Conservation (phyloP, 2,113 vertebrate species). For the Gymnarchus niloticus region DNA sequence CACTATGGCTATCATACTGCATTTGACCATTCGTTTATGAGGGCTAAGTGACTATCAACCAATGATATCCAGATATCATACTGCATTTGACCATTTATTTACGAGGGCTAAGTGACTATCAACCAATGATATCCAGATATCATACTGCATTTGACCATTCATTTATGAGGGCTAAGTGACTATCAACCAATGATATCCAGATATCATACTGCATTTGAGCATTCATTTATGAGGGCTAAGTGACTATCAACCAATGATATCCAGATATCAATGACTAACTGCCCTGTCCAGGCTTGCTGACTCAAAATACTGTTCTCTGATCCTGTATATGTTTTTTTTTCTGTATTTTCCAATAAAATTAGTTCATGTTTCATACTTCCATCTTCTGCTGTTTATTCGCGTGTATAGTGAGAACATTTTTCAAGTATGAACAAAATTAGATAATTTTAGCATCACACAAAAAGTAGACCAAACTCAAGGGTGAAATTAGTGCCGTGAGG, state of each 20-base stretch:
- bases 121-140: neutral
- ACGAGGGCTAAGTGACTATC: neutral
- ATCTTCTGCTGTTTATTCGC: neutral
- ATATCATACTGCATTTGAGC: no score
- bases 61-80: neutral
- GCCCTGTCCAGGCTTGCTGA: neutral
- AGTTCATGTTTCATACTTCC: neutral
- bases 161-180: neutral
- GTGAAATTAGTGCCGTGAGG: neutral
- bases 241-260: neutral
- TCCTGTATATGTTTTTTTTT: neutral
- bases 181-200: neutral
- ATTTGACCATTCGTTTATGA: neutral
- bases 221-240: no score
- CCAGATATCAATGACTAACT: neutral
- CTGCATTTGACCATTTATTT: no score
- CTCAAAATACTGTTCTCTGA: neutral
- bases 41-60: neutral
- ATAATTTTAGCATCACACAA: neutral
- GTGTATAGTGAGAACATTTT: neutral
- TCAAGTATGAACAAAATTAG: neutral
- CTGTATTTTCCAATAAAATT: neutral
- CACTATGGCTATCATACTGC: neutral
- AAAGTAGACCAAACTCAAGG: neutral
- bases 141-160: no score